Base-by-base conservation (phyloP, 2,797 vertebrate species). In the Phrynocephalus forsythii region DNA sequence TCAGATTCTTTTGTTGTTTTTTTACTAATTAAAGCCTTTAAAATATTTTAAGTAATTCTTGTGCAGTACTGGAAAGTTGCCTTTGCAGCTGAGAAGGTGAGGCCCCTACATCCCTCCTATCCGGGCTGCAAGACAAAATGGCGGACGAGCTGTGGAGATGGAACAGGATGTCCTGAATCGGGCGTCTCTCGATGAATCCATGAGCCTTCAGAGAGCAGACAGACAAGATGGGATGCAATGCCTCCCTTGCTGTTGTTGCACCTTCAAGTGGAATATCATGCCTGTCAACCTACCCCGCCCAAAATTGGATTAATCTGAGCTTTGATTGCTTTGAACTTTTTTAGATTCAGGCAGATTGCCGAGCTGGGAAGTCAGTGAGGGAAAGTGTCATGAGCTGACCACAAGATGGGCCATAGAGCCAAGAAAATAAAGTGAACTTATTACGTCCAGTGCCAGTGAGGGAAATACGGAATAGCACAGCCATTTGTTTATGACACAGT, bases 11-110 rank as follows among this genome's bases (percentile, higher is more conserved):
- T 56, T 13, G 9, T 88, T 84, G 22, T n/a, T 87, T 87, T 90
- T 85, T 69, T 22, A 86, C 26, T 44, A 86, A 91, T 90, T 93
- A 92, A 94, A 95, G 85, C 92, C 90, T 95, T 95, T 93, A 44
- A 93, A 91, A 82, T 85, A 91, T 24, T 86, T 89, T 92, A 85
- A 10, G 5, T 60, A 79, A 73, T 33, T 26, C 30, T 56, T 50
- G 52, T 38, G 24, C 72, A 44, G 30, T 20, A 18, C 69, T 60
- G 30, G 15, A n/a, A 79, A 26, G n/a, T 60, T 89, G 71, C 67
- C 72, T 50, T 88, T 28, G 69, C 86, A 85, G 33, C 84, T 66
- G n/a, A 33, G 24, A 16, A 16, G 60, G 60, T 63, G 60, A 30
- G n/a, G 28, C 50, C 9, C 52, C 10, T 2, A 56, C 52, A 56